Evolutionary conservation across 2,888 invertebrate species (phyloP), one percentile per base, ranked within the genome.

Genomic region (Norana najaformis): DNA sequence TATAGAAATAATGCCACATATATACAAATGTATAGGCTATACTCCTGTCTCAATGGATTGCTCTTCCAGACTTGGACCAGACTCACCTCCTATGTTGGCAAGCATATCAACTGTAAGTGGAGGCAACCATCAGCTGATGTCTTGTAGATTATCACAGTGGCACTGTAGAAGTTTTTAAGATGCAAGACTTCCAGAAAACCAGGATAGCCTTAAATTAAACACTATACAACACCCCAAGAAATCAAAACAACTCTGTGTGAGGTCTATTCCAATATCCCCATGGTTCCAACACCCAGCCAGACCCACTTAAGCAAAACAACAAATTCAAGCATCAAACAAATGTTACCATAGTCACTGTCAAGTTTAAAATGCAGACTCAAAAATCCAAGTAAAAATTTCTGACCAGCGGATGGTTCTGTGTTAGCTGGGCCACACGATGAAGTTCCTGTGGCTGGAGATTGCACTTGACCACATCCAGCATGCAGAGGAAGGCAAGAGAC

Each of bases 401-500:
- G 30, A 69, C 69, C 69, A 69, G 30, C 30, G 69, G n/a, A 1
- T 69, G 53, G 11, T 89, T 83, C 53, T n/a, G 47, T 37, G 16
- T 36, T 89, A 18, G 83, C 88, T 82, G 89, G 23, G 35, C 82
- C 83, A 34, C 34, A 69, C 37, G 39, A 23, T 82, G 35, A 37
- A 11, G 88, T 53, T 37, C 83, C 39, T 82, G 41, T 8, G 34
- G 36, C 35, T 34, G 89, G 83, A 6, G 38, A 93, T 97, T 94
- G 90, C 94, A 98, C 16, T 97, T 96, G 89, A 98, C 97, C 92
- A 98, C 97, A 95, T 99, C 99, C 94, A 98, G 96, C 88, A 99
- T 96, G 94, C 98, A 98, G 11, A 98, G 97, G 95, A 98, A 99
- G 0, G 98, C 98, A 83, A 99, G 96, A 0, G 99, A 98, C 91